Percentiles rank a stretch among this genome's conserved stretches.
These are phyloP conservation scores for Catharus fuscescens DNA, from an alignment of 2,113 vertebrate species.

Conservation along the genomic window DNA sequence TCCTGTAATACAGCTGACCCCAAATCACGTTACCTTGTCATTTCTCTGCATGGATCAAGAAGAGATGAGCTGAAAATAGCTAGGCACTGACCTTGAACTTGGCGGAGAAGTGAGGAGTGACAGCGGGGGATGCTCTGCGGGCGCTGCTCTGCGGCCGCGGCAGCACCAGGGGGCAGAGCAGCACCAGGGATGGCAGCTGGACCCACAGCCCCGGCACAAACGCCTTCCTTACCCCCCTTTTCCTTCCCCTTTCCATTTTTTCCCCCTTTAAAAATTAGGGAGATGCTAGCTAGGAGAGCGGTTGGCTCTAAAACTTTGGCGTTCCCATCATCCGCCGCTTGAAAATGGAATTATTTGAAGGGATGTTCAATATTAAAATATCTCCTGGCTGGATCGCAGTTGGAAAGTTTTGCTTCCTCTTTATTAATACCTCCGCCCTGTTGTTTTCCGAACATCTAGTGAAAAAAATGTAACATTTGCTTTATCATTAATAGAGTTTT, in stretches of 20 bases:
- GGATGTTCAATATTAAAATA: not conserved
- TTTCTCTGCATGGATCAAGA: conserved; percentile 90
- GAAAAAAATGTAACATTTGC: not conserved
- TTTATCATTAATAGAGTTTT: not conserved
- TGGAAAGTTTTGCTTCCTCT: not conserved
- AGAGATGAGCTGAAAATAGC: conserved; percentile 95
- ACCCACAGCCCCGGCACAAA: not conserved
- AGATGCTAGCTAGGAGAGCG: not conserved
- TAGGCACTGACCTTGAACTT: conserved; percentile 92
- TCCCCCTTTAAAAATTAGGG: not conserved
- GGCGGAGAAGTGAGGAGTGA: conserved; percentile 78
- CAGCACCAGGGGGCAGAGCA: conserved; percentile 91
- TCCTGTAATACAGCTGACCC: conserved; percentile 96
- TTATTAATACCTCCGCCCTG: rapidly evolving
- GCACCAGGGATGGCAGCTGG: conserved; percentile 81
- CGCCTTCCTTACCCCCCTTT: rapidly evolving
- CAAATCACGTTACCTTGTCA: conserved; percentile 94
- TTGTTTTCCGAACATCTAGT: not conserved
- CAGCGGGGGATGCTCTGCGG: conserved; percentile 59
- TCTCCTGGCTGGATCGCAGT: not conserved
- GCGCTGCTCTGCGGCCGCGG: conserved; percentile 43
- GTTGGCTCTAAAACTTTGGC: not conserved
- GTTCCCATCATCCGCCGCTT: rapidly evolving
- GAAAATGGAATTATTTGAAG: not conserved
- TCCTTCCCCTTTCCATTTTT: rapidly evolving